A percentile compares a stretch with the other conserved stretches of the same genome.
Evolutionary conservation across 2,888 invertebrate genomes (phyloP).

Genomic region (Pasiphila rectangulata): DNA sequence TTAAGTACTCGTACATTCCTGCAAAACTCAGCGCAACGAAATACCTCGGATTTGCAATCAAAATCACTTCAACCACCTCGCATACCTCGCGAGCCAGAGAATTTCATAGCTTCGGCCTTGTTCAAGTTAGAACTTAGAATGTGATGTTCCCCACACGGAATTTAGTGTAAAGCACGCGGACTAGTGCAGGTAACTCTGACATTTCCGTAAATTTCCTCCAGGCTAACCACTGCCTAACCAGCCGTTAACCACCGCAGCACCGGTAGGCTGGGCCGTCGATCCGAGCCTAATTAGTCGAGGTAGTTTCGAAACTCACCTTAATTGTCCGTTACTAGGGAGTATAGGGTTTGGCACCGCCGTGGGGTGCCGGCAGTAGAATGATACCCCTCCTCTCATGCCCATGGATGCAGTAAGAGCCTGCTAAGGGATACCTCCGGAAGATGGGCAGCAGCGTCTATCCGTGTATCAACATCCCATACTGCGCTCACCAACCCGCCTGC

Average conservation of each 20-base stretch:
- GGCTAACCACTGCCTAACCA: constrained; percentile 26
- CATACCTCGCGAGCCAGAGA: neutral
- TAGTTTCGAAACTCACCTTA: constrained; percentile 43
- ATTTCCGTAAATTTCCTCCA: constrained; percentile 18
- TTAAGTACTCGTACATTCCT: too few relatives aligned
- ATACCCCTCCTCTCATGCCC: too few relatives aligned
- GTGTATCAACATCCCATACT: too few relatives aligned
- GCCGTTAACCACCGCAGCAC: constrained; percentile 35
- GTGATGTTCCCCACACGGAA: neutral
- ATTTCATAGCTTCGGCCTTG: neutral
- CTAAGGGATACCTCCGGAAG: too few relatives aligned
- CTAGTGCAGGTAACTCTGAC: constrained; percentile 12
- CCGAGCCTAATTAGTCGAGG: constrained; percentile 48
- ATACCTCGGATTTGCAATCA: too few relatives aligned
- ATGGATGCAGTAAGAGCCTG: too few relatives aligned
- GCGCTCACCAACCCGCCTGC: too few relatives aligned
- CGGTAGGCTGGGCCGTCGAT: constrained; percentile 30
- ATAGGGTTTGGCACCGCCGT: neutral
- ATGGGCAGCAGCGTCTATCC: too few relatives aligned
- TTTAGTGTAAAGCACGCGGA: constrained; percentile 3
- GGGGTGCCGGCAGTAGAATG: too few relatives aligned
- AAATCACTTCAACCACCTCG: neutral
- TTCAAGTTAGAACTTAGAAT: neutral
- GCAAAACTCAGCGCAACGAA: too few relatives aligned
- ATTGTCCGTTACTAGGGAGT: constrained; percentile 36